Percentiles rank a stretch among this genome's conserved stretches.
phyloP scores from a whole-genome alignment of 2,888 invertebrate genomes.

The Opisthograptis luteolata region DNA sequence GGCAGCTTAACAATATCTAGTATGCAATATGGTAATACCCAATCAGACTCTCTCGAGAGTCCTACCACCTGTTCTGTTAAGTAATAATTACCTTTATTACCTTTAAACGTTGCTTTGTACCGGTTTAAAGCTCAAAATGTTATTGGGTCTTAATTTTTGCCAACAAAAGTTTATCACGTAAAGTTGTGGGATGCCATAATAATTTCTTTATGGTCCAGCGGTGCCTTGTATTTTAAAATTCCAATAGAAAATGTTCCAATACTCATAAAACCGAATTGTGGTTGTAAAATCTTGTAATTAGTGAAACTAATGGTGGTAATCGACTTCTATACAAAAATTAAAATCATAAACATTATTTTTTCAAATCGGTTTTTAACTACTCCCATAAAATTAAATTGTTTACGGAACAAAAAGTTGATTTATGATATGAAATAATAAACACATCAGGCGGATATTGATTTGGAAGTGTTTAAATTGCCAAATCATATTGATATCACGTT shows the following conservation, averaged over 20 bases:
- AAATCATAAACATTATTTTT: slow-evolving; percentile 59
- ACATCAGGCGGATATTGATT: slow-evolving; percentile 37
- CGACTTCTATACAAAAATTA: slow-evolving; percentile 68
- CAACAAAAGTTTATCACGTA: slow-evolving; percentile 57
- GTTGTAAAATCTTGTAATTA: slow-evolving; percentile 77
- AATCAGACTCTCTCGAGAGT: too few relatives aligned
- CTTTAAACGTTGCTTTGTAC: neutral
- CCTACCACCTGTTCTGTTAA: too few relatives aligned
- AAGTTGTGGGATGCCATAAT: slow-evolving; percentile 68
- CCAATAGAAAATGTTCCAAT: slow-evolving; percentile 71
- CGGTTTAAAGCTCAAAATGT: neutral
- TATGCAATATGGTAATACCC: too few relatives aligned
- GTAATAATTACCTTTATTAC: neutral
- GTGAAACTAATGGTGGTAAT: slow-evolving; percentile 78
- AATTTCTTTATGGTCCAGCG: slow-evolving; percentile 65
- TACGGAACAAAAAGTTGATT: slow-evolving; percentile 46
- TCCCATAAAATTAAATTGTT: slow-evolving; percentile 58
- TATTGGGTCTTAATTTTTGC: slow-evolving; percentile 41
- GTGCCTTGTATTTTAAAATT: slow-evolving; percentile 55
- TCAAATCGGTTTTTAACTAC: slow-evolving; percentile 52
- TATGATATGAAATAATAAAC: slow-evolving; percentile 39
- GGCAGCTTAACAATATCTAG: too few relatives aligned
- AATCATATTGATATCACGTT: slow-evolving; percentile 10
- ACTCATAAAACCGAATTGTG: slow-evolving; percentile 74
- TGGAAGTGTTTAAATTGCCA: slow-evolving; percentile 21